These are phyloP conservation scores for Eupelmus urozonus DNA, from an alignment of 2,888 invertebrate species.

Conservation along the genomic window DNA sequence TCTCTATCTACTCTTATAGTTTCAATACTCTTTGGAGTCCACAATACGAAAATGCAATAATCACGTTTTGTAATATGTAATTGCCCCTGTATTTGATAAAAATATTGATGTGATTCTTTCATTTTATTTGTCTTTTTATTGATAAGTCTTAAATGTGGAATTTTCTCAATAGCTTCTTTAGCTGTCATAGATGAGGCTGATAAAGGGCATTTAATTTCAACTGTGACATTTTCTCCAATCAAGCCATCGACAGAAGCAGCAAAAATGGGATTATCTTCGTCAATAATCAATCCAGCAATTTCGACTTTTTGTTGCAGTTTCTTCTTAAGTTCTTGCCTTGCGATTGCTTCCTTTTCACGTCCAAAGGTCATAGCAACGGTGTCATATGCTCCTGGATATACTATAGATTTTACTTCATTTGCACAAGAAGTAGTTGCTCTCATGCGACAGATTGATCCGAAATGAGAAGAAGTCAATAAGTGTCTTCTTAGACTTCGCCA, in stretches of 20 bases:
- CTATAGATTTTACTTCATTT: conserved; percentile 45
- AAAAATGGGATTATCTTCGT: conserved; percentile 47
- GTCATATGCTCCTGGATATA: conserved; percentile 31
- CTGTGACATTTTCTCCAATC: conserved; percentile 57
- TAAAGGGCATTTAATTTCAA: too few relatives aligned
- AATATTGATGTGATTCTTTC: too few relatives aligned
- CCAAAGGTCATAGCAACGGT: conserved; percentile 46
- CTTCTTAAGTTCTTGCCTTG: conserved; percentile 28
- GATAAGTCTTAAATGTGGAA: too few relatives aligned
- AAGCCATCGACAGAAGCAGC: conserved; percentile 60
- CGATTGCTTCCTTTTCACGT: conserved; percentile 56
- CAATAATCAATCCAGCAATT: conserved; percentile 55
- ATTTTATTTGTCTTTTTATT: too few relatives aligned
- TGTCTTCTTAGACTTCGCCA: too few relatives aligned
- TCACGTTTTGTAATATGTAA: too few relatives aligned
- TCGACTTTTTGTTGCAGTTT: conserved; percentile 42
- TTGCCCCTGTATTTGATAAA: too few relatives aligned
- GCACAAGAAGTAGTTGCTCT: conserved; percentile 48
- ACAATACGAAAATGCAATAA: too few relatives aligned
- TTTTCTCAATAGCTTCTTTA: too few relatives aligned
- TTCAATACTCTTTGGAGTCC: too few relatives aligned
- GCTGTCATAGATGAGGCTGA: too few relatives aligned
- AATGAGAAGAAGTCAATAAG: conserved; percentile 62
- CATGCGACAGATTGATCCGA: conserved; percentile 53
- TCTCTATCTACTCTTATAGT: too few relatives aligned